These are phyloP conservation scores for Pontoporia blainvillei DNA, from an alignment of 2,113 vertebrate species.

Conservation along the genomic window DNA sequence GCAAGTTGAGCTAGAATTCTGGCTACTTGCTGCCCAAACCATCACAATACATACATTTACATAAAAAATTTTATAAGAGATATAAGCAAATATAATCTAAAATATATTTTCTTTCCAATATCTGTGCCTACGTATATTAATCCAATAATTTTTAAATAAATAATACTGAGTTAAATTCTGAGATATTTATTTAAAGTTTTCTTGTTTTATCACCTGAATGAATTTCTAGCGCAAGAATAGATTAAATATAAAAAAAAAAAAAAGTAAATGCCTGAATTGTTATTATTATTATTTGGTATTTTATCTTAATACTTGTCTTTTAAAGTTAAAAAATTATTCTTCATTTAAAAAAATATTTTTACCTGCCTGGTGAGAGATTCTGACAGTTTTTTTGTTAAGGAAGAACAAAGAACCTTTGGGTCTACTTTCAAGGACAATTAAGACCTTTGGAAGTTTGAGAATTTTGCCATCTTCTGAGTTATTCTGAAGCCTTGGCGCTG, in stretches of 20 bases:
- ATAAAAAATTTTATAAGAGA: background rate
- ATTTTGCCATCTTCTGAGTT: background rate
- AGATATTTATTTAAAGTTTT: background rate
- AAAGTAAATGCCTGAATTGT: background rate
- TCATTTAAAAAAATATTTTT: background rate
- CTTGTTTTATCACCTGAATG: background rate
- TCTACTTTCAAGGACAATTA: background rate
- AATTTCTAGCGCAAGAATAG: background rate
- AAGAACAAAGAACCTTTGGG: background rate
- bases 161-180: background rate
- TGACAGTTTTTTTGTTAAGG: background rate
- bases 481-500: background rate
- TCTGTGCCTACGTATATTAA: background rate
- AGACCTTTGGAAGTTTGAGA: background rate
- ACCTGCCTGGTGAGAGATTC: background rate
- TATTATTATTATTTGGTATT: background rate
- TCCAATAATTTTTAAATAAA: background rate
- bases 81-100: background rate
- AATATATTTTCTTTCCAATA: background rate
- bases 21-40: background rate
- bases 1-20: background rate
- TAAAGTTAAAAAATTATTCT: background rate
- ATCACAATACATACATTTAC: background rate
- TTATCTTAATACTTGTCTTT: background rate
- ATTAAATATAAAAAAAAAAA: background rate